Percentiles rank a stretch among this genome's conserved stretches.
Evolutionary conservation across 2,888 invertebrate genomes (phyloP).

Genomic region (Creontiades dilutus): DNA sequence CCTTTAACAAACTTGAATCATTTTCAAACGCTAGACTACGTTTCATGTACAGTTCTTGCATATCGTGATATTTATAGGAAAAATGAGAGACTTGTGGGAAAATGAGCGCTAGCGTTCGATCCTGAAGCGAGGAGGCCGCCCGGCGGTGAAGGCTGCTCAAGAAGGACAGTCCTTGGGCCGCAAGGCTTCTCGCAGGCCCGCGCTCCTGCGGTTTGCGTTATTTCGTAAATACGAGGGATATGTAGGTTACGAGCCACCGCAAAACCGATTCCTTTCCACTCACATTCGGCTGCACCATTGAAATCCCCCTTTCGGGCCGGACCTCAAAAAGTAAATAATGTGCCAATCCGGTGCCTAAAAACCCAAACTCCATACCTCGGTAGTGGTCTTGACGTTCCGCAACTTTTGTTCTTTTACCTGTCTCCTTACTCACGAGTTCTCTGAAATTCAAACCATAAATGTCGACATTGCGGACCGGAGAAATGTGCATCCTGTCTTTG

Average conservation of each 20-base stretch:
- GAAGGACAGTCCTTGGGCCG: slow-evolving; percentile 55
- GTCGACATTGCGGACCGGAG: not conserved
- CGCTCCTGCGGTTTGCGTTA: slow-evolving; percentile 52
- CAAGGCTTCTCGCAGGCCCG: slow-evolving; percentile 12
- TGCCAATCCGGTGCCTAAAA: not conserved
- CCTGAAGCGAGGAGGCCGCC: not conserved
- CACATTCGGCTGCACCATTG: slow-evolving; percentile 41
- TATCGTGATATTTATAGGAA: too few relatives aligned
- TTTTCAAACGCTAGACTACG: too few relatives aligned
- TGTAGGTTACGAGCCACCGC: slow-evolving; percentile 56
- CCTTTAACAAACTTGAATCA: too few relatives aligned
- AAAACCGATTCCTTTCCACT: slow-evolving; percentile 63
- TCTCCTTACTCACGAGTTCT: not conserved
- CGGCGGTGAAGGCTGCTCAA: slow-evolving; percentile 39
- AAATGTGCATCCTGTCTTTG: too few relatives aligned
- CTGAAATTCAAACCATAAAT: not conserved
- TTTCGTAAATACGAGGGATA: slow-evolving; percentile 52
- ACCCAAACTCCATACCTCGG: not conserved
- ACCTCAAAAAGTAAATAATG: slow-evolving; percentile 36
- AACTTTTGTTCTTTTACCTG: not conserved
- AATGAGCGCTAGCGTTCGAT: not conserved
- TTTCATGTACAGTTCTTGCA: too few relatives aligned
- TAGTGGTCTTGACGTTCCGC: not conserved
- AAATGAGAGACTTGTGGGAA: not conserved
- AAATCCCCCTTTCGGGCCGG: not conserved